Percentiles rank a stretch among this genome's conserved stretches.
Conservation (phyloP, 2,888 invertebrate genomes). For the Agrilus mali region DNA sequence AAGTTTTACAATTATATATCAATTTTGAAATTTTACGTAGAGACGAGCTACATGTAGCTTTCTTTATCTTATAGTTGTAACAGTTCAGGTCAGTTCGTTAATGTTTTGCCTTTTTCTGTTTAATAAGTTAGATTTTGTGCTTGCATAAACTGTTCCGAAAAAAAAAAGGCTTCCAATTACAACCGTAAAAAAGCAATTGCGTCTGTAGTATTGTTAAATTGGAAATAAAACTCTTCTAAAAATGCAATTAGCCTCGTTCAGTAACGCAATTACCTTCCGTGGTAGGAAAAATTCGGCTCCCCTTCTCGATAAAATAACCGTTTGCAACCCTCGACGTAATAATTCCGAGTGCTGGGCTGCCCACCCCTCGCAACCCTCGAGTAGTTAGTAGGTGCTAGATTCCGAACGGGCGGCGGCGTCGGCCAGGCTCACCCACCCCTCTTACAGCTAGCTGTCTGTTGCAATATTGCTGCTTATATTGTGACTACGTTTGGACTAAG, state of each 20-base stretch:
- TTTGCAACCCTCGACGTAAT: constrained; percentile 17
- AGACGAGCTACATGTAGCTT: no score
- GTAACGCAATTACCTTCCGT: constrained; percentile 31
- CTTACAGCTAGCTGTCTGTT: constrained; percentile 21
- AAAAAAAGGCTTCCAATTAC: constrained; percentile 2
- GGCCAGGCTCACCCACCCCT: constrained; percentile 7
- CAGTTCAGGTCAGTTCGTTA: no score
- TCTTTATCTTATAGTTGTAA: no score
- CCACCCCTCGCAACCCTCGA: no score
- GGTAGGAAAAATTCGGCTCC: constrained; percentile 20
- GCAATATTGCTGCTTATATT: constrained; percentile 28
- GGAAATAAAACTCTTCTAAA: constrained; percentile 25
- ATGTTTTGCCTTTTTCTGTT: no score
- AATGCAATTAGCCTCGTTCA: constrained; percentile 31
- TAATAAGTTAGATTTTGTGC: neutral
- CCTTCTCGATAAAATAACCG: constrained; percentile 25
- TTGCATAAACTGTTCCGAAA: neutral
- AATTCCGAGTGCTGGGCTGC: constrained; percentile 7
- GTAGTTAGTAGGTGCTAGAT: no score
- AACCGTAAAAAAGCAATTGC: neutral
- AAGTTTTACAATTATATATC: no score
- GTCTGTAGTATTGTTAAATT: no score
- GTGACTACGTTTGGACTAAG: constrained; percentile 13
- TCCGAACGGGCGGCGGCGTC: no score
- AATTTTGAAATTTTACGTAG: no score